These are phyloP conservation scores for Tetheella fluctuosa DNA, from an alignment of 2,888 invertebrate species.

Conservation along the genomic window DNA sequence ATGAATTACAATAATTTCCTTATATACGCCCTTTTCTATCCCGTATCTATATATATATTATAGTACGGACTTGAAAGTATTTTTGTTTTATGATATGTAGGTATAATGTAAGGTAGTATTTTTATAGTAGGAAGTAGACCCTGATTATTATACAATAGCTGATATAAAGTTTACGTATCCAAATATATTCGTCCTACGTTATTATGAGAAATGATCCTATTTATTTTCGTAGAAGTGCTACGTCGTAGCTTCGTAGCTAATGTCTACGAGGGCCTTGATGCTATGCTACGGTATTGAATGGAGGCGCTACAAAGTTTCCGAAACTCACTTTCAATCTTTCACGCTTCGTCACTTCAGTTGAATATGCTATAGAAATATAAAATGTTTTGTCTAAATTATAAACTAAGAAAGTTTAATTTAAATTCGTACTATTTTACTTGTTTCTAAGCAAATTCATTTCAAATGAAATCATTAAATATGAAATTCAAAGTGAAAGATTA, in stretches of 20 bases:
- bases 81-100: too few species aligned
- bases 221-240: slow-evolving; percentile 3
- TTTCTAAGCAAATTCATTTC: background rate
- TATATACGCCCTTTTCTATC: too few species aligned
- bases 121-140: too few species aligned
- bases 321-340: slow-evolving; percentile 5
- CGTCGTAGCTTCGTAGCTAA: background rate
- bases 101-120: too few species aligned
- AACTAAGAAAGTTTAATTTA: background rate
- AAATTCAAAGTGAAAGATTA: too few species aligned
- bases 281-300: background rate
- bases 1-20: too few species aligned
- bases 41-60: too few species aligned
- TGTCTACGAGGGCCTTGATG: slow-evolving; percentile 2
- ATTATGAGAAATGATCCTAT: background rate
- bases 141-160: background rate
- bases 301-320: background rate
- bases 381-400: background rate
- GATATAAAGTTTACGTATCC: background rate
- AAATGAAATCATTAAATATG: too few species aligned
- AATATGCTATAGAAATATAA: slow-evolving; percentile 1
- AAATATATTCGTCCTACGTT: too few species aligned
- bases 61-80: too few species aligned
- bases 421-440: background rate
- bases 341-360: slow-evolving; percentile 7